These are phyloP conservation scores for Sebastes minor DNA, from an alignment of 2,797 vertebrate genomes.

Conservation along the genomic window DNA sequence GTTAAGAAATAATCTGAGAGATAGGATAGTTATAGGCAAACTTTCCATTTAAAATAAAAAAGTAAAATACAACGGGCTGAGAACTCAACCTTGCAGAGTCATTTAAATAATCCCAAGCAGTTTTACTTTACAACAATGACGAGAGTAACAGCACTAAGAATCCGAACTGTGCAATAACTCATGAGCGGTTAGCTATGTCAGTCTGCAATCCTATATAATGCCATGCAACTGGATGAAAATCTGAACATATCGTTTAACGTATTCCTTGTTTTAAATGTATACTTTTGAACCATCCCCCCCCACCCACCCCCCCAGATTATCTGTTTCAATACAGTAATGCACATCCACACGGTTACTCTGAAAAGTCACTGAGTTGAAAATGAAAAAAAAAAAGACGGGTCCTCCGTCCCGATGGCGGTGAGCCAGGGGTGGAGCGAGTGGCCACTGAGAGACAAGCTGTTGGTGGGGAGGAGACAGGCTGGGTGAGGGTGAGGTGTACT, in stretches of 20 bases:
- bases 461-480: slow-evolving; percentile 71
- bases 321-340: slow-evolving; percentile 84
- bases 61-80: slow-evolving; percentile 52
- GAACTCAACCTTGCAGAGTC: slow-evolving; percentile 59
- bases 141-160: slow-evolving; percentile 85
- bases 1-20: slow-evolving; percentile 34
- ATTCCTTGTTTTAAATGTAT: slow-evolving; percentile 72
- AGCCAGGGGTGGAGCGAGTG: slow-evolving; percentile 77
- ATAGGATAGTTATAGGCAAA: slow-evolving; percentile 33
- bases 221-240: slow-evolving; percentile 91
- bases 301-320: slow-evolving; percentile 60
- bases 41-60: slow-evolving; percentile 49
- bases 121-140: slow-evolving; percentile 79
- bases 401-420: slow-evolving; percentile 80
- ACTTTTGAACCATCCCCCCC: slow-evolving; percentile 47
- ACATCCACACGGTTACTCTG: slow-evolving; percentile 87
- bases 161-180: slow-evolving; percentile 88
- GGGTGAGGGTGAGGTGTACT: slow-evolving; percentile 78
- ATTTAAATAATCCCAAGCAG: slow-evolving; percentile 75
- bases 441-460: slow-evolving; percentile 86
- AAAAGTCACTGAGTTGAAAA: slow-evolving; percentile 87
- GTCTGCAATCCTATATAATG: slow-evolving; percentile 89
- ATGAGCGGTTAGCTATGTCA: slow-evolving; percentile 85
- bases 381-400: slow-evolving; percentile 62
- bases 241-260: slow-evolving; percentile 75